A percentile compares a stretch with the other conserved stretches of the same genome.
Evolutionary conservation across 1,140 invertebrate species (phyloP).

Genomic region (Bombus terrestris): DNA sequence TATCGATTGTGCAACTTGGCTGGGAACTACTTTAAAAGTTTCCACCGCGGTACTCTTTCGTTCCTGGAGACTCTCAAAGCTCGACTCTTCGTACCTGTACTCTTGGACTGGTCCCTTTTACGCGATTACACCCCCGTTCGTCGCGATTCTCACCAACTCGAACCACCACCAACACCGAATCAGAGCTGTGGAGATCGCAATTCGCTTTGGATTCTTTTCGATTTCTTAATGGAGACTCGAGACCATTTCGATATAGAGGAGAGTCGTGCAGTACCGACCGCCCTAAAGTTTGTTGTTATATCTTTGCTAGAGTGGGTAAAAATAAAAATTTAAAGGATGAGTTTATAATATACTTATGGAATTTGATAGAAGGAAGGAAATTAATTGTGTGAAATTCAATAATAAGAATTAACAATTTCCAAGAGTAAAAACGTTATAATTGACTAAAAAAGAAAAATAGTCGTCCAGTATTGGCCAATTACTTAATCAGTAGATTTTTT

Average conservation of each 20-base stretch:
- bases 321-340: too few relatives aligned
- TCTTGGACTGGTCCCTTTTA: not conserved
- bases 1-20: slow-evolving; percentile 41
- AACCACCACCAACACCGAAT: not conserved
- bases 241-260: not conserved
- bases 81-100: not conserved
- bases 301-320: too few relatives aligned
- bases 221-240: not conserved
- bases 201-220: slow-evolving; percentile 17
- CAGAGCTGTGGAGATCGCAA: not conserved
- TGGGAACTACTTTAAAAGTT: slow-evolving; percentile 41
- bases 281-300: too few relatives aligned
- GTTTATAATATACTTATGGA: too few relatives aligned
- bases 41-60: slow-evolving; percentile 14
- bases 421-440: too few relatives aligned
- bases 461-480: too few relatives aligned
- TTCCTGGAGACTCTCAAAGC: not conserved
- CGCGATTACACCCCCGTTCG: not conserved
- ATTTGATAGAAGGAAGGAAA: too few relatives aligned
- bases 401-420: too few relatives aligned
- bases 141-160: not conserved
- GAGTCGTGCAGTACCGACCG: too few relatives aligned
- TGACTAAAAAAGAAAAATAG: too few relatives aligned
- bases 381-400: too few relatives aligned
- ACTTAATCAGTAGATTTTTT: too few relatives aligned